Percentiles rank a stretch among this genome's conserved stretches.
Evolutionary conservation across 2,113 vertebrate species (phyloP).

Genomic region (Pseudorectes ferrugineus): DNA sequence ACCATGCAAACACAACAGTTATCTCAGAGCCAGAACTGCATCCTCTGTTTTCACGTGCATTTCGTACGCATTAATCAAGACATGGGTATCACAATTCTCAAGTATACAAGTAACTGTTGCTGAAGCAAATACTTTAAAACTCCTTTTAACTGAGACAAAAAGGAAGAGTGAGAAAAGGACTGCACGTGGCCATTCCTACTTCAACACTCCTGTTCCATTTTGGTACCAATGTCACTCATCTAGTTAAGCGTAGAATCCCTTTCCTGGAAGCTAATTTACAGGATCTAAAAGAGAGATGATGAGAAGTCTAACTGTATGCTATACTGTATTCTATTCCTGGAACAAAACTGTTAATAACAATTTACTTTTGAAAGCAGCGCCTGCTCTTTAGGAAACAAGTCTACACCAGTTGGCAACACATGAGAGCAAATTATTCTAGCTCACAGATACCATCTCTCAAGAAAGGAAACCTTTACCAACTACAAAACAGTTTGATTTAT

Average conservation of each 20-base stretch:
- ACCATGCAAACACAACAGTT: neutral
- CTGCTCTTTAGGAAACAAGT: neutral
- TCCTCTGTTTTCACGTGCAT: neutral
- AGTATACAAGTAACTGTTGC: neutral
- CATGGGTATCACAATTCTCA: neutral
- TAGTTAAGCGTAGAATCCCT: neutral
- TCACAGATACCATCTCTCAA: neutral
- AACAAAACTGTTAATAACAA: neutral
- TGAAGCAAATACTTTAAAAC: neutral
- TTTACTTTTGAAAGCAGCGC: neutral
- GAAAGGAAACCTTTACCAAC: neutral
- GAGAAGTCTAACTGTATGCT: neutral
- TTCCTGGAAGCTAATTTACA: neutral
- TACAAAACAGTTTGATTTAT: neutral
- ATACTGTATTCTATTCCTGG: neutral
- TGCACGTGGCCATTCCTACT: neutral
- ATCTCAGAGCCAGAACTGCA: neutral
- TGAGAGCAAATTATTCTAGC: neutral
- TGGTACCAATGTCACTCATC: neutral
- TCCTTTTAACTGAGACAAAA: neutral
- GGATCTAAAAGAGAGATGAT: neutral
- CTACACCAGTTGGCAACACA: neutral
- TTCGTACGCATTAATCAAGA: neutral
- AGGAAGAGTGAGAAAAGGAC: neutral
- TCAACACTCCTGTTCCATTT: neutral